Percentiles rank a stretch among this genome's conserved stretches.
Conservation (phyloP, 2,888 invertebrate genomes). For the Alviniconcha strummeri region DNA sequence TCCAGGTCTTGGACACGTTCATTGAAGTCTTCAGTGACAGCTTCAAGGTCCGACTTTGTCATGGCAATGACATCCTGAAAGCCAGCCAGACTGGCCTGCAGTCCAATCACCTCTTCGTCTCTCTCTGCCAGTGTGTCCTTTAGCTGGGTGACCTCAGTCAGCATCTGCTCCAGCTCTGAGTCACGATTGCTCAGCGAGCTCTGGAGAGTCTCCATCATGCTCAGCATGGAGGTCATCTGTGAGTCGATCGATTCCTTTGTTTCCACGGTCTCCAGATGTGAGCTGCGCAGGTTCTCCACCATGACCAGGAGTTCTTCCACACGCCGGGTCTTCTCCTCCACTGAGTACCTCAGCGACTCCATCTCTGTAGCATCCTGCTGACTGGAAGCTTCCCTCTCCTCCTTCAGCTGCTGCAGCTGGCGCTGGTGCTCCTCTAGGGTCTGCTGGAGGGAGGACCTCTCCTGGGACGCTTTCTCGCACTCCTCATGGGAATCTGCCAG, state of each 20-base stretch:
- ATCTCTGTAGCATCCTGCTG: slow-evolving; percentile 22
- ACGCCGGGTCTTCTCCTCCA: slow-evolving; percentile 34
- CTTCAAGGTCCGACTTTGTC: slow-evolving; percentile 27
- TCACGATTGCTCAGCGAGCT: slow-evolving; percentile 30
- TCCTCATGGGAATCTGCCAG: slow-evolving; percentile 21
- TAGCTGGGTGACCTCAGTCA: slow-evolving; percentile 20
- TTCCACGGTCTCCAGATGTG: slow-evolving; percentile 28
- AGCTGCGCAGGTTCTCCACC: slow-evolving; percentile 35
- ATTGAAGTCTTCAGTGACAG: slow-evolving; percentile 31
- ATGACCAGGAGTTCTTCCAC: slow-evolving; percentile 33
- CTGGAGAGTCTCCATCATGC: slow-evolving; percentile 33
- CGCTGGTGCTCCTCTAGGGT: slow-evolving; percentile 27
- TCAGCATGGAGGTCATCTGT: slow-evolving; percentile 29
- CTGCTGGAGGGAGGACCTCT: slow-evolving; percentile 26
- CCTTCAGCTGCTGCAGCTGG: slow-evolving; percentile 26
- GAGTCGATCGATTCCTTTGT: slow-evolving; percentile 25
- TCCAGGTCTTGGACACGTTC: slow-evolving; percentile 28
- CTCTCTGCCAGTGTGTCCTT: slow-evolving; percentile 39
- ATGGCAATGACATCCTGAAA: slow-evolving; percentile 32
- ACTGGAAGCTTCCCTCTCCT: not conserved
- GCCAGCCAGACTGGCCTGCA: slow-evolving; percentile 37
- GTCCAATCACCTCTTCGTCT: slow-evolving; percentile 37
- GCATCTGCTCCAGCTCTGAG: slow-evolving; percentile 35
- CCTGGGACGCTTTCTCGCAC: slow-evolving; percentile 10
- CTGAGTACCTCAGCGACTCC: slow-evolving; percentile 28